Base-by-base conservation (phyloP, 53 echinoderm and acorn worm genomes). In the Stichopus horrens region DNA sequence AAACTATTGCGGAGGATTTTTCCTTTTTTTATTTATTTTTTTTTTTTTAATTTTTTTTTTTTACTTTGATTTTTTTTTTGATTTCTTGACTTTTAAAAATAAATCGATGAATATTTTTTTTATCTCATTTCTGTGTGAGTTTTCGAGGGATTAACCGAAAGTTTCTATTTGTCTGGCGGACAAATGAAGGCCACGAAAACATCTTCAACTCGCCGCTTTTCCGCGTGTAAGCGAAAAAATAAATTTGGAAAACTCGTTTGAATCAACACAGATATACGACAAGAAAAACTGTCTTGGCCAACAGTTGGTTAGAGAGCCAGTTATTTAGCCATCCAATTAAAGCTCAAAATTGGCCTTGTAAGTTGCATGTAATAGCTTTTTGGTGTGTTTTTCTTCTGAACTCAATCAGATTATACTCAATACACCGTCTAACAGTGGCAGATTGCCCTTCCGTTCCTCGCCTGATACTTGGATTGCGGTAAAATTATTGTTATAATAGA, bases 241-340 rank as follows among this genome's bases (percentile, higher is more conserved):
- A 56, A 56, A 56, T 58, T 55, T 20, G 81, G 57, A 58, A 58
- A 81, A 81, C 57, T 81, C 81, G 81, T 81, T 56, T 56, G 81
- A 21, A 81, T 57, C 81, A 81, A 81, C 81, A 81, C 81, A 58
- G 19, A 19, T 21, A 81, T 55, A 81, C 53, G 81, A 81, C 81
- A 81, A 53, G 53, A 81, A 21, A 63, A 63, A 56, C 21, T 56
- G 55, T 57, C 37, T 37, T 56, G n/a, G 22, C 57, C 58, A 81
- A 81, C 81, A 81, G 81, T 81, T 77, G 77, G 77, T 54, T 57
- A 81, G 21, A 22, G 81, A 81, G 56, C 56, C 58, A 57, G 81
- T 81, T 81, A 81, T 81, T 81, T 81, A 81, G 81, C 81, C 57
- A 58, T 81, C 81, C 81, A 81, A 81, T 81, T 81, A 81, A 81